Conservation (phyloP, 2,888 invertebrate genomes). For the Mythimna lalbum region DNA sequence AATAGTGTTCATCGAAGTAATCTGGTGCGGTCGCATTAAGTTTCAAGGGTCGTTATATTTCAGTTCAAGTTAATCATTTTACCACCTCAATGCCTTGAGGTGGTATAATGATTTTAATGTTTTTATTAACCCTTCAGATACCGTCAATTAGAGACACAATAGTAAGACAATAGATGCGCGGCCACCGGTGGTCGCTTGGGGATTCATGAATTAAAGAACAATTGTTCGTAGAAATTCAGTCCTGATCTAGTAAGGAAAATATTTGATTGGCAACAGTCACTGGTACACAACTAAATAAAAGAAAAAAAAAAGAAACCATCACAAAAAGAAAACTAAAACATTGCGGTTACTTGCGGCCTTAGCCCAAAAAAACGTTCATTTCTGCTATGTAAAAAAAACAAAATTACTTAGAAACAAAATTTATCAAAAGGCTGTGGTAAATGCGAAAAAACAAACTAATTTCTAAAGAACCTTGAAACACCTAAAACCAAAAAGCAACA, state of each 20-base stretch:
- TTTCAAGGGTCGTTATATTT: slow-evolving; percentile 11
- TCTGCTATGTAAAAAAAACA: background rate
- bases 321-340: no score
- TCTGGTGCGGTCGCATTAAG: background rate
- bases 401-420: background rate
- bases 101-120: background rate
- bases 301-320: no score
- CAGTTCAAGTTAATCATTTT: no score
- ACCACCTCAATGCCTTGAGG: background rate
- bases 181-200: no score
- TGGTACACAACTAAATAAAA: no score
- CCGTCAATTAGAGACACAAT: no score
- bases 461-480: background rate
- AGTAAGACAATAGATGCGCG: no score
- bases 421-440: background rate
- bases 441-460: background rate
- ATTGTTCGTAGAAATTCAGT: background rate
- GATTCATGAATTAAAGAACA: no score
- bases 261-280: no score
- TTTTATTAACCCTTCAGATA: no score
- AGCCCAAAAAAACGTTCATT: no score
- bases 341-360: no score
- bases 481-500: background rate
- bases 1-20: background rate
- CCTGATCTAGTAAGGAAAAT: background rate